These are phyloP conservation scores for Xiphophorus maculatus DNA, from an alignment of 2,113 vertebrate genomes.

Conservation along the genomic window DNA sequence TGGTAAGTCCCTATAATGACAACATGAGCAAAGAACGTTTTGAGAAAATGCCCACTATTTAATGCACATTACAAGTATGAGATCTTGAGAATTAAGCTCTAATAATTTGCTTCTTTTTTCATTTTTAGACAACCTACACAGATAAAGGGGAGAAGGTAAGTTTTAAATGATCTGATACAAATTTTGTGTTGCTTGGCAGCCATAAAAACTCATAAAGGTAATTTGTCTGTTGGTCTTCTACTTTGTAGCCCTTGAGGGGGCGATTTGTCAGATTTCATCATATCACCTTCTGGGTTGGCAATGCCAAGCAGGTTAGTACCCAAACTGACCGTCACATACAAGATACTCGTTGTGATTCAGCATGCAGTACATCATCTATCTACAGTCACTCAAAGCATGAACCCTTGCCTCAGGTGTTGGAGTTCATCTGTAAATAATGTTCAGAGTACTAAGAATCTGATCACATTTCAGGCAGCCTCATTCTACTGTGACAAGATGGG, in stretches of 20 bases:
- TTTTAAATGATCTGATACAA: neutral
- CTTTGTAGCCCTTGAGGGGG: slow-evolving; percentile 75
- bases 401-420: too few relatives aligned
- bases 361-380: neutral
- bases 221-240: neutral
- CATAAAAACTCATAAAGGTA: neutral
- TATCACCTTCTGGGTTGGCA: slow-evolving; percentile 87
- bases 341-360: neutral
- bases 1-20: slow-evolving; percentile 68
- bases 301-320: slow-evolving; percentile 84
- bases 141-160: slow-evolving; percentile 87
- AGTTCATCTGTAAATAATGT: neutral
- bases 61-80: slow-evolving; percentile 12
- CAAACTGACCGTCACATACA: neutral
- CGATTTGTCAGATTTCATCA: slow-evolving; percentile 84
- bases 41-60: slow-evolving; percentile 8
- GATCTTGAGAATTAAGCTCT: slow-evolving; percentile 10
- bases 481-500: slow-evolving; percentile 86
- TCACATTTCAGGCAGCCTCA: slow-evolving; percentile 73
- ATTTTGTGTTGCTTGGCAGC: neutral
- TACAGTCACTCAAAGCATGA: neutral
- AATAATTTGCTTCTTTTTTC: slow-evolving; percentile 13
- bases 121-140: slow-evolving; percentile 82
- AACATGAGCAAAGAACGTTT: slow-evolving; percentile 13
- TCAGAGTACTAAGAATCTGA: neutral